Base-by-base conservation (phyloP, 2,113 vertebrate species). In the Urocolius indicus region DNA sequence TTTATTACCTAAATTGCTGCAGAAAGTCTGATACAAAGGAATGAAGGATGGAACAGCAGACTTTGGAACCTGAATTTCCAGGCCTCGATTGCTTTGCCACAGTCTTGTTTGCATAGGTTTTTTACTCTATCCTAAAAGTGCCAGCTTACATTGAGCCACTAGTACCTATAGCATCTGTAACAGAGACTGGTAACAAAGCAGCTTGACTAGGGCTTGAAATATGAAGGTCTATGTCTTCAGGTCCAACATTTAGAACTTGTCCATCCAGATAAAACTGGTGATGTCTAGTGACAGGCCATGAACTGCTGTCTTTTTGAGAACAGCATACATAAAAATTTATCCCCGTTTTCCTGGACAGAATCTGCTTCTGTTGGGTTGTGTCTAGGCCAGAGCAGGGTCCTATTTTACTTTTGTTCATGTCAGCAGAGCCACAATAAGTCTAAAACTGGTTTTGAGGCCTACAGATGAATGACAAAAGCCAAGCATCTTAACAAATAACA, bases 31-130 rank as follows among this genome's bases (percentile, higher is more conserved):
- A 81, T 93, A 81, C 81, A 85, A 92, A 86, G 65, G 86, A 91
- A 96, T 27, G 72, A 93, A 94, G 85, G 79, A 95, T 0, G 1
- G 72, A 94, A 94, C 41, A 94, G 83, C 75, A 95, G 85, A 93
- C 52, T 71, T 93, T 23, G 63, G 82, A 95, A 96, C 94, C 86
- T 96, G 94, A 93, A 96, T 92, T 97, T 96, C 96, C 66, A 89
- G 94, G 71, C 68, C 72, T 54, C 0, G 0, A n/a, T 77, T 83
- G n/a, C 32, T 87, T 85, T 90, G 78, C 74, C 72, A 68, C 13
- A 5, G 17, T 51, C 87, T 87, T 8, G 11, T 93, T 95, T 94
- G 58, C 89, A 82, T 79, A 79, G 22, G 3, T 48, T 78, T 93
- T 93, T 57, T 15, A 32, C 48, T 92, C 76, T 67, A 1, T 36